Conservation (phyloP, 2,797 vertebrate genomes). For the Triplophysa bombifrons region DNA sequence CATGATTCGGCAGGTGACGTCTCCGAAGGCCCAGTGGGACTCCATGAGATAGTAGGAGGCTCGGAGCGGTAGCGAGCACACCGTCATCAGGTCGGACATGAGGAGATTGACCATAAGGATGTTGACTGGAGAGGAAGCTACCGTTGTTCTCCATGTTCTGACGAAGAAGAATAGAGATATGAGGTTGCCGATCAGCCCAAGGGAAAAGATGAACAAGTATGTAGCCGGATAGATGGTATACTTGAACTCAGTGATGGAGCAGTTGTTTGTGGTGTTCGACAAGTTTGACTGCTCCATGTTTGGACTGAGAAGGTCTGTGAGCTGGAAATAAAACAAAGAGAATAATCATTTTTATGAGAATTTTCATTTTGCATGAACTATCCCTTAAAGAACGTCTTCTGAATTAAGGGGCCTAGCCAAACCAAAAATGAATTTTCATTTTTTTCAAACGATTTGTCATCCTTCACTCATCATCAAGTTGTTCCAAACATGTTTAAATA, state of each 20-base stretch:
- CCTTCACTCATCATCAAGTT: too few relatives aligned
- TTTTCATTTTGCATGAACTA: too few relatives aligned
- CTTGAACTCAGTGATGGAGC: conserved; percentile 70
- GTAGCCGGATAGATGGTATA: conserved; percentile 67
- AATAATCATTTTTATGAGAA: neutral
- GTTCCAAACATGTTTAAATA: too few relatives aligned
- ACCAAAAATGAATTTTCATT: too few relatives aligned
- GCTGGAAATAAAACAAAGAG: neutral
- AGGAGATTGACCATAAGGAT: conserved; percentile 80
- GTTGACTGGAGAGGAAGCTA: conserved; percentile 63
- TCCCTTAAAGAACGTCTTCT: neutral
- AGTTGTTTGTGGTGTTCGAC: conserved; percentile 45
- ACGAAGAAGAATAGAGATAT: conserved; percentile 76
- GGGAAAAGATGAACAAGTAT: conserved; percentile 75
- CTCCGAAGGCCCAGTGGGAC: conserved; percentile 74
- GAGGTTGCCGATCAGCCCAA: conserved; percentile 70
- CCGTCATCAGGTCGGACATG: conserved; percentile 77
- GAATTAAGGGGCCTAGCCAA: too few relatives aligned
- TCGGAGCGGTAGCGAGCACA: conserved; percentile 75
- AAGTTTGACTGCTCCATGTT: neutral
- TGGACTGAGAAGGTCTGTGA: neutral
- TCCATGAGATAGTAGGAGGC: conserved; percentile 72
- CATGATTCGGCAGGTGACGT: conserved; percentile 70
- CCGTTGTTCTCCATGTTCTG: conserved; percentile 61
- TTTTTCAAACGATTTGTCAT: too few relatives aligned